Conservation (phyloP, 2,797 vertebrate species). For the Channa striata region DNA sequence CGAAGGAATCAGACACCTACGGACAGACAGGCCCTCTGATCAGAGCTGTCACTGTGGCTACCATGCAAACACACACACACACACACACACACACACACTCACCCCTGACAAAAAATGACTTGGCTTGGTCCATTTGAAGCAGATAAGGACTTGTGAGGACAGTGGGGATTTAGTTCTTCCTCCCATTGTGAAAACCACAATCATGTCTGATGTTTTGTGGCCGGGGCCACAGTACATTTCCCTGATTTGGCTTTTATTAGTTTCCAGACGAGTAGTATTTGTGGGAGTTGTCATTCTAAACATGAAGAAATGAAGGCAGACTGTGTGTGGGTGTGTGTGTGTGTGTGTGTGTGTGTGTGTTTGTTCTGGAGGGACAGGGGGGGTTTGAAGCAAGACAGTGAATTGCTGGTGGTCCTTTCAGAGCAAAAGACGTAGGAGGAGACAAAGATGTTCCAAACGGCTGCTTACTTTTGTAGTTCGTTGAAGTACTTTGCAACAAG, state of each 20-base stretch:
- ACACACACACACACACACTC: constrained; percentile 1
- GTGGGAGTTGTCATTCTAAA: constrained; percentile 47
- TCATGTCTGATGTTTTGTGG: constrained; percentile 41
- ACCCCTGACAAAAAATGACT: background rate
- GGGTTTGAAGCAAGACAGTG: constrained; percentile 34
- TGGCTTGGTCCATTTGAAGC: constrained; percentile 42
- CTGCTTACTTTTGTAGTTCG: constrained; percentile 60
- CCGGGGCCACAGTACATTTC: constrained; percentile 1
- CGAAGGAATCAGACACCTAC: constrained; percentile 80
- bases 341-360: constrained; percentile 53
- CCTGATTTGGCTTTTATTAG: constrained; percentile 45
- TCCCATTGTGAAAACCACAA: constrained; percentile 66
- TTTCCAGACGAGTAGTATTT: constrained; percentile 30
- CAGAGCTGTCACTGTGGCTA: constrained; percentile 74
- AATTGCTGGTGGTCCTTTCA: constrained; percentile 47
- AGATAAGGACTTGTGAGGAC: constrained; percentile 58
- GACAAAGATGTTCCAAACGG: constrained; percentile 23
- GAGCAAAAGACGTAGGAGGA: constrained; percentile 2
- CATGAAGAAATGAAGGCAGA: constrained; percentile 45
- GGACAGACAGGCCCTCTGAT: constrained; percentile 57
- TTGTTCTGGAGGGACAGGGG: constrained; percentile 29
- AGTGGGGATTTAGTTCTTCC: constrained; percentile 51
- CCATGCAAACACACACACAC: constrained; percentile 50
- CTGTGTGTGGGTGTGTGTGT: constrained; percentile 55
- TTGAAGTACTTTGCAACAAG: constrained; percentile 62